These are phyloP conservation scores for Popillia japonica DNA, from an alignment of 1,140 invertebrate species.

Conservation along the genomic window DNA sequence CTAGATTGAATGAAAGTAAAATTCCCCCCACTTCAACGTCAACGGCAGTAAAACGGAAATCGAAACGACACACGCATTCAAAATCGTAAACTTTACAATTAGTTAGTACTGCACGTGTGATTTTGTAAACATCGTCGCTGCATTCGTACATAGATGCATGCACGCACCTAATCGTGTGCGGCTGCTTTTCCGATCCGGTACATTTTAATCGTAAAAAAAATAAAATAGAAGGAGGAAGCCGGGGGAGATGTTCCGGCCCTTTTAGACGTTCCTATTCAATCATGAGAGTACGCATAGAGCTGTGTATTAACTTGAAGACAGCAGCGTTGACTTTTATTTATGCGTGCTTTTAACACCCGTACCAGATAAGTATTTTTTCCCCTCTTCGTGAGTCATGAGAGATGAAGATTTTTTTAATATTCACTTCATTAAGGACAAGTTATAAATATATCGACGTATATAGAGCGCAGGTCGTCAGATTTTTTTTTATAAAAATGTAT, in stretches of 20 bases:
- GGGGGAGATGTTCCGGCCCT: not conserved
- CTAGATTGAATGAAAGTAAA: not conserved
- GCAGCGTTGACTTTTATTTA: conserved; percentile 14
- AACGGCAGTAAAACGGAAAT: not conserved
- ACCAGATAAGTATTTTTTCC: not conserved
- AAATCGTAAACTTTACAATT: conserved; percentile 9
- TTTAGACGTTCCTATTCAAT: conserved; percentile 10
- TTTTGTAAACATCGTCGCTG: not conserved
- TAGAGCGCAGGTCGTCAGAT: no score
- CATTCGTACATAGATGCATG: no score
- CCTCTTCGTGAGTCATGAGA: not conserved
- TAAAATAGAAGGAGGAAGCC: no score
- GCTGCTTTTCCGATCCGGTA: no score
- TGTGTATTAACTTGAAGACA: not conserved
- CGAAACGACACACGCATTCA: not conserved
- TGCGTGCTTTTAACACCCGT: conserved; percentile 1
- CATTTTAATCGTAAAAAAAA: no score
- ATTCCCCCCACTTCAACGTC: not conserved
- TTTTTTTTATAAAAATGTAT: no score
- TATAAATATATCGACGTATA: no score
- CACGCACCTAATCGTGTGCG: no score
- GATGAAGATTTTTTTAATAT: no score
- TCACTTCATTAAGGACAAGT: no score
- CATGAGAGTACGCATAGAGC: not conserved
- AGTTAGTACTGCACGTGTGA: not conserved